Conservation (phyloP, 2,797 vertebrate genomes). For the Geotrypetes seraphini region DNA sequence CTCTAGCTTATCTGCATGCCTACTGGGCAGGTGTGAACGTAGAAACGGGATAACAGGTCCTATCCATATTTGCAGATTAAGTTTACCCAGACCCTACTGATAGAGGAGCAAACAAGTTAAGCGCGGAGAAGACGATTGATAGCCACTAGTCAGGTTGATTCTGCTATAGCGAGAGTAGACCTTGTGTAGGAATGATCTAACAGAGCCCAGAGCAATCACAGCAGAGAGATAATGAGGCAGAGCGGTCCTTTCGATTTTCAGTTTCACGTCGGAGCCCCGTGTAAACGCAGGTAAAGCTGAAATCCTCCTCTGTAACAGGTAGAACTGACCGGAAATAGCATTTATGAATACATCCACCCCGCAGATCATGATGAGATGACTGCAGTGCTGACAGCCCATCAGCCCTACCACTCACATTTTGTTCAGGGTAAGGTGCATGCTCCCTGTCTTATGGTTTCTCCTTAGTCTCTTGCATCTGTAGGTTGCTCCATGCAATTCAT, state of each 20-base stretch:
- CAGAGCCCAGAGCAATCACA: too few species aligned
- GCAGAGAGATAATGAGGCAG: too few species aligned
- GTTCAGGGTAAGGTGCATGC: conserved; percentile 74
- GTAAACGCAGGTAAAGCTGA: neutral
- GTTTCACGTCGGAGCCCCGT: too few species aligned
- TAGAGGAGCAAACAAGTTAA: neutral
- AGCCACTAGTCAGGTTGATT: too few species aligned
- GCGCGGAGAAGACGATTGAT: too few species aligned
- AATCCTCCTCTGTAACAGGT: conserved; percentile 66
- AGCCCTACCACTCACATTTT: conserved; percentile 92
- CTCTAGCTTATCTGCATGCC: neutral
- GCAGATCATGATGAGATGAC: conserved; percentile 97
- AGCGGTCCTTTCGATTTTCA: too few species aligned
- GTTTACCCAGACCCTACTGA: too few species aligned
- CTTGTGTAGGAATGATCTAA: too few species aligned
- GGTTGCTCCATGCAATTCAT: too few species aligned
- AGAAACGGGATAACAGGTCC: neutral
- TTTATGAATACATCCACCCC: conserved; percentile 94
- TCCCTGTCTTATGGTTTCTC: too few species aligned
- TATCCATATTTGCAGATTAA: neutral
- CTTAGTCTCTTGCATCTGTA: too few species aligned
- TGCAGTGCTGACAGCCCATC: conserved; percentile 87
- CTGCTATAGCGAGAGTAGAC: too few species aligned
- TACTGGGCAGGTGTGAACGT: conserved; percentile 1
- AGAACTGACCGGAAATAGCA: conserved; percentile 95